Evolutionary conservation across 2,888 invertebrate species (phyloP), one percentile per base, ranked within the genome.

Genomic region (Keiferia lycopersicella): DNA sequence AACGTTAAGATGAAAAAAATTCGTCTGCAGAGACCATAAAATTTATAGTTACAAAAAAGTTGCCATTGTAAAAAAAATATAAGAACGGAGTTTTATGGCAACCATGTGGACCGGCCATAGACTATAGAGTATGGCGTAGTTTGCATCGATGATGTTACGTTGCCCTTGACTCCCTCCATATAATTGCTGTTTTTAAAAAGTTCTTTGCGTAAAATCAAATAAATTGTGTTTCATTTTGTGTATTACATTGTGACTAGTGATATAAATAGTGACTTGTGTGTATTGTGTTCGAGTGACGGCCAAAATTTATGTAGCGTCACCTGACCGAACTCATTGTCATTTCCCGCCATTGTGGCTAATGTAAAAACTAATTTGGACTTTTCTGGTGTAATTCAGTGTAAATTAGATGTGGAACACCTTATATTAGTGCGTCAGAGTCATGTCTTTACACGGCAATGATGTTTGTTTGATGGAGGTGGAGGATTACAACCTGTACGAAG

Each of bases 321-420:
- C 91, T 91, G 91, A 91, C 91, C 80, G 87, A 79, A 78, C 86
- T 89, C 90, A 89, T 91, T 91, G 92, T 92, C 91, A 91, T 92
- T 92, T 92, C 92, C 92, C 92, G 92, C 92, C 92, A 92, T 92
- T 92, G 92, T 91, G 89, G 88, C 79, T 82, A 78, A 84, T 84
- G 82, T 80, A 80, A 79, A 76, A 80, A 80, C 68, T 78, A 78
- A 75, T 72, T 76, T 74, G 68, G 71, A 75, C 76, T 79, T 81
- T 78, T 73, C 69, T 74, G 71, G 69, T 69, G 67, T 70, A 74
- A 67, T 73, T 66, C 66, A 66, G 67, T 75, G 69, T 38, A 61
- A 71, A 78, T 81, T 88, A 78, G 72, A 88, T 88, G 87, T 80
- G 74, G 76, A 81, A 77, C 77, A 73, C 71, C 73, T 83, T 74